phyloP scores from a whole-genome alignment of 30 jellyfish, hydroid and myxozoan genomes.

The Hydra vulgaris region DNA sequence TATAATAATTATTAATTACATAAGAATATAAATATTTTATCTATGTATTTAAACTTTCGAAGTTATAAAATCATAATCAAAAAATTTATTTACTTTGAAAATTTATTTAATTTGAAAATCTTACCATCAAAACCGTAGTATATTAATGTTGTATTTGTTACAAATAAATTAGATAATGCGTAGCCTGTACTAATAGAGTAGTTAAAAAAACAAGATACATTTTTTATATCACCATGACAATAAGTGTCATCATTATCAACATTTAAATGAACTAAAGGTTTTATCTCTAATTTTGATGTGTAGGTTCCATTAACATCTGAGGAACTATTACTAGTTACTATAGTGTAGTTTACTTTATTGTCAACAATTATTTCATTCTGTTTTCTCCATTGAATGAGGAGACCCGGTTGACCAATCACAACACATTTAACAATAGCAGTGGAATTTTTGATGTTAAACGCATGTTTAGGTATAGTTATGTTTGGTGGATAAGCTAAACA shows the following conservation, averaged over 20 bases:
- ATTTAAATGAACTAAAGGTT: background rate
- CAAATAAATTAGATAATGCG: background rate
- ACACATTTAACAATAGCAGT: background rate
- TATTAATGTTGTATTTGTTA: background rate
- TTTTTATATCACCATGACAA: background rate
- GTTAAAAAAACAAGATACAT: background rate
- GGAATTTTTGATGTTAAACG: background rate
- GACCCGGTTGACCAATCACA: background rate
- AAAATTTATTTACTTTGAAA: too few species aligned
- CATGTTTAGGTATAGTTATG: background rate
- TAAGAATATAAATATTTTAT: too few species aligned
- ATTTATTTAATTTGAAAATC: background rate
- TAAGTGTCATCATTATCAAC: background rate
- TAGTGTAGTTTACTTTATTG: too few species aligned
- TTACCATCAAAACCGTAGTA: slow-evolving; percentile 8
- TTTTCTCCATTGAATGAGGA: background rate
- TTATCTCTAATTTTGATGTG: background rate
- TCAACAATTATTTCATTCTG: background rate
- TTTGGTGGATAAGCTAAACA: background rate
- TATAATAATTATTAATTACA: too few species aligned
- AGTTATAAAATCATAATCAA: too few species aligned
- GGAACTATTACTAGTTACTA: background rate
- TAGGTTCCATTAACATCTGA: background rate
- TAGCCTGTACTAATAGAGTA: background rate
- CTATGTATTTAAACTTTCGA: too few species aligned